These are phyloP conservation scores for Acanthiza pusilla DNA, from an alignment of 2,797 vertebrate genomes.

Conservation along the genomic window DNA sequence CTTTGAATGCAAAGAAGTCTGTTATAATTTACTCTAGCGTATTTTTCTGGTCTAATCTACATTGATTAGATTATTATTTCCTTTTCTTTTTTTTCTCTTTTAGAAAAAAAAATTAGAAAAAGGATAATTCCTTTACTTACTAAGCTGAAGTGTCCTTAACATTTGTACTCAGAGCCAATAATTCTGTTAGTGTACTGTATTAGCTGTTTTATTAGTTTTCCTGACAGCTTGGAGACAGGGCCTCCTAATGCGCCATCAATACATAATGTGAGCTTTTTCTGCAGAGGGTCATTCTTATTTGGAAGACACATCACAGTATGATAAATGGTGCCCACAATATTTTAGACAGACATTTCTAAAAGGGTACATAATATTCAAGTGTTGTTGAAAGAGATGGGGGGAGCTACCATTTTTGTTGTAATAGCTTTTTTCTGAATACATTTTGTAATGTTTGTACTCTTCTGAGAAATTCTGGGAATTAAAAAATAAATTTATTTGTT, in stretches of 20 bases:
- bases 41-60: neutral
- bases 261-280: neutral
- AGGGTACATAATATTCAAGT: neutral
- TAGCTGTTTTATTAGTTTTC: neutral
- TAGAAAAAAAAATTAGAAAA: neutral
- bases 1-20: neutral
- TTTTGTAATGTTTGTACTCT: neutral
- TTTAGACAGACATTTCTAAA: neutral
- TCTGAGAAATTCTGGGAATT: neutral
- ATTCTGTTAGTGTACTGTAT: neutral
- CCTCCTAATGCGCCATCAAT: neutral
- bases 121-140: neutral
- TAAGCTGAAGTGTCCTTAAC: neutral
- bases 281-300: neutral
- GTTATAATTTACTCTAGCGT: neutral
- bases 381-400: neutral
- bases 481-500: neutral
- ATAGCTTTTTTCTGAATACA: neutral
- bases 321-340: neutral
- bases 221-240: neutral
- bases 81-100: neutral
- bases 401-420: neutral
- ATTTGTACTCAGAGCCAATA: neutral
- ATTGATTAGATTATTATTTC: neutral
- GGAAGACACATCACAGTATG: neutral